Evolutionary conservation across 2,797 vertebrate species (phyloP), one percentile per base, ranked within the genome.

Genomic region (Siniperca undulata): DNA sequence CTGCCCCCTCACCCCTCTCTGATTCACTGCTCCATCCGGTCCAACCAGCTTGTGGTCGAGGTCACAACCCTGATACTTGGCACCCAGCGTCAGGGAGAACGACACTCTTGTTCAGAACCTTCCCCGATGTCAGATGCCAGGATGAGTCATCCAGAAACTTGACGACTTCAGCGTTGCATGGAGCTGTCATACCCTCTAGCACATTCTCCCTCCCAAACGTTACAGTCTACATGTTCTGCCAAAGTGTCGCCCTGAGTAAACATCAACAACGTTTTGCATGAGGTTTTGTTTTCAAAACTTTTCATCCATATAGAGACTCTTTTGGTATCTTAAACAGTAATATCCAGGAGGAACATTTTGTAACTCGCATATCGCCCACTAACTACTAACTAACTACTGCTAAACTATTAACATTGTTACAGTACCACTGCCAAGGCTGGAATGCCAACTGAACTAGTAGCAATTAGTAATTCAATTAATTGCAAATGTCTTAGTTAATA

Each of bases 111-210:
- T 82, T 77, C 60, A 61, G 59, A 83, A 85, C 74, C 72, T 75
- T 78, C 66, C 5, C 42, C 5, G 44, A 76, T 75, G 61, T 82
- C 60, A 75, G 78, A 85, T 82, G 78, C 82, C 80, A 83, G 61
- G 55, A 83, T 85, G 91, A 89, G 81, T 89, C 89, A 88, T 78
- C 50, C 68, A 77, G 80, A 89, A 83, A 83, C 38, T 55, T 52
- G 66, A 73, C 14, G 13, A 73, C 58, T 52, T 69, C 42, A 64
- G 59, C 42, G 17, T 5, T 40, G 65, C 50, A 30, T 12, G n/a
- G 46, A 82, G 80, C 70, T 56, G 64, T 77, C 71, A 16, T 52
- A 34, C 38, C 81, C 58, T 85, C 46, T 4, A n/a, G 65, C 64
- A 53, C 52, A 4, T 69, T 58, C 38, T 81, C 24, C 68, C 22